Conservation (phyloP, 1,140 invertebrate species). For the Cotesia typhae region DNA sequence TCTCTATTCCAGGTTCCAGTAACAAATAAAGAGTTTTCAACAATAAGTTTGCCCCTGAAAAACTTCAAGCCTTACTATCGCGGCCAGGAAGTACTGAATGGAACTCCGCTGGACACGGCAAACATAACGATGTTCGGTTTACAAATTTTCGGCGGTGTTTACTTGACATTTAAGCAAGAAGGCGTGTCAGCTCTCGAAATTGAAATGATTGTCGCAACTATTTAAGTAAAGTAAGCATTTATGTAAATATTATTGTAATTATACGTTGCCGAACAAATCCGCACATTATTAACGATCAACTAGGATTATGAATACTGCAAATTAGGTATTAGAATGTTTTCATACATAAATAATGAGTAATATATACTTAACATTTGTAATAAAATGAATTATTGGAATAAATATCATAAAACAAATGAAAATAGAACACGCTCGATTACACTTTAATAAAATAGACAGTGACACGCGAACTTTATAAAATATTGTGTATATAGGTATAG, state of each 20-base stretch:
- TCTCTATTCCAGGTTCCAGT: constrained; percentile 59
- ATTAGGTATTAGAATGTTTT: too few species aligned
- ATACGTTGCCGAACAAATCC: constrained; percentile 17
- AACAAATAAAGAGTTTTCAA: constrained; percentile 66
- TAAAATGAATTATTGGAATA: constrained; percentile 21
- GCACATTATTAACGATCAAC: too few species aligned
- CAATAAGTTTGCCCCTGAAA: constrained; percentile 65
- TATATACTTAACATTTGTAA: constrained; percentile 20
- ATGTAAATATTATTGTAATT: not conserved
- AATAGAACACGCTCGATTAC: constrained; percentile 30
- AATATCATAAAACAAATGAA: constrained; percentile 17
- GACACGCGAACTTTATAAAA: constrained; percentile 36
- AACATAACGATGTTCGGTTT: constrained; percentile 73
- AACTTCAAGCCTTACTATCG: constrained; percentile 74
- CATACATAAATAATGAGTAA: not conserved
- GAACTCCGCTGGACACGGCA: constrained; percentile 68
- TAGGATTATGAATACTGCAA: too few species aligned
- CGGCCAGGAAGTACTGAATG: constrained; percentile 67
- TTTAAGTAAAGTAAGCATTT: constrained; percentile 5
- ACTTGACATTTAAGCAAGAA: constrained; percentile 71
- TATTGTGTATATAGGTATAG: too few species aligned
- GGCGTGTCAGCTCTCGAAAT: constrained; percentile 75
- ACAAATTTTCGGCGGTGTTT: constrained; percentile 77
- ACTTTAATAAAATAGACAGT: constrained; percentile 31
- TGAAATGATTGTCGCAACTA: constrained; percentile 59